Conservation (phyloP, 2,888 invertebrate genomes). For the Cerceris rybyensis region DNA sequence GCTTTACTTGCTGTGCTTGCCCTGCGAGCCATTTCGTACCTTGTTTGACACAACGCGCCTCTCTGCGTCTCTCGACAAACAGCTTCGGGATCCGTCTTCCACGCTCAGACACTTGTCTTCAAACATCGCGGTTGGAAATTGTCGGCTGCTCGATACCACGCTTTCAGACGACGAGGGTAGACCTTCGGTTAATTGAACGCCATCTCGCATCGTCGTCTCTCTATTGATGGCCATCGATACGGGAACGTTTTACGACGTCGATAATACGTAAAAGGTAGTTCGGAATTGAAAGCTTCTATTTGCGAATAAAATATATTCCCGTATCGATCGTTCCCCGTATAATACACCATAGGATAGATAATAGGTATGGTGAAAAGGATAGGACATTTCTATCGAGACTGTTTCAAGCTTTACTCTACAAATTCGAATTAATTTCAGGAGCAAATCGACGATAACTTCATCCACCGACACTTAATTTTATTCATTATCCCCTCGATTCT, state of each 20-base stretch:
- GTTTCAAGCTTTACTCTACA: no score
- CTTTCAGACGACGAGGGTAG: neutral
- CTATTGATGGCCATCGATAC: neutral
- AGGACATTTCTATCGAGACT: neutral
- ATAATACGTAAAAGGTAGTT: no score
- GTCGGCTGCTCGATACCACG: neutral
- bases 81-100: slow-evolving; percentile 55
- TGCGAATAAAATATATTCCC: no score
- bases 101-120: slow-evolving; percentile 63
- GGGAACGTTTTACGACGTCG: no score
- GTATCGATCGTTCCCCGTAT: no score
- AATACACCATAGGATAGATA: neutral
- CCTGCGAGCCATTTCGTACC: slow-evolving; percentile 50
- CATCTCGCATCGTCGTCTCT: slow-evolving; percentile 15
- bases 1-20: neutral
- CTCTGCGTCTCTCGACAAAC: slow-evolving; percentile 54
- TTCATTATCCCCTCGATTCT: neutral
- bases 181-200: slow-evolving; percentile 51
- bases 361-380: neutral
- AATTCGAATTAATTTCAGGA: no score
- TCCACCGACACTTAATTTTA: neutral
- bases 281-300: no score
- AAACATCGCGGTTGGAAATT: slow-evolving; percentile 53
- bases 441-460: no score
- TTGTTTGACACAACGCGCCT: slow-evolving; percentile 61